Conservation (phyloP, 2,888 invertebrate genomes). For the Caenorhabditis angaria region DNA sequence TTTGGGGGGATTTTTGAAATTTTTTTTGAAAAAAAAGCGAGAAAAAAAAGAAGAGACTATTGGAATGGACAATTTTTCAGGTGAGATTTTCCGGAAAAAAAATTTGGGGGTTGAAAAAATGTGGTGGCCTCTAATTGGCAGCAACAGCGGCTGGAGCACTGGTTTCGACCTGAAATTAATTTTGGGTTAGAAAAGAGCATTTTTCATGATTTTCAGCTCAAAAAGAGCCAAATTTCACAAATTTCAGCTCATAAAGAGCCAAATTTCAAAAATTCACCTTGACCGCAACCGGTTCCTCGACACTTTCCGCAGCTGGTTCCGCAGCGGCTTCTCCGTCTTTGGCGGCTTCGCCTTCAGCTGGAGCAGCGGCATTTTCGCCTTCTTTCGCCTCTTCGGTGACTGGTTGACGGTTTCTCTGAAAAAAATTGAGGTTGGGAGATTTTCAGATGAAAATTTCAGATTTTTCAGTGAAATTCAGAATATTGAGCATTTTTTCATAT, state of each 20-base stretch:
- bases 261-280: not conserved
- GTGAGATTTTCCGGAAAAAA: not conserved
- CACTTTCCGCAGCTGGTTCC: not conserved
- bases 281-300: not conserved
- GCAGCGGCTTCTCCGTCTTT: not conserved
- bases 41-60: not conserved
- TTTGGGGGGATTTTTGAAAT: not conserved
- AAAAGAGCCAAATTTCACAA: too few species aligned
- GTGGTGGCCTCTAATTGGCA: not conserved
- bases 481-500: not conserved
- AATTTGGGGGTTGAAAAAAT: not conserved
- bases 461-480: too few species aligned
- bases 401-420: conserved; percentile 12
- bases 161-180: not conserved
- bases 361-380: conserved; percentile 4
- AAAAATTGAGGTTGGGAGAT: not conserved
- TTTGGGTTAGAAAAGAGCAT: too few species aligned
- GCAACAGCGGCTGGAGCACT: not conserved
- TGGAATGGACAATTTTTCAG: not conserved
- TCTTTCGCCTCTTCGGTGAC: conserved; percentile 12
- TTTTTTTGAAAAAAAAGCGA: not conserved
- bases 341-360: too few species aligned
- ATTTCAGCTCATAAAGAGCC: too few species aligned
- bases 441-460: too few species aligned
- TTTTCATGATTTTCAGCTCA: too few species aligned